Evolutionary conservation across 2,113 vertebrate genomes (phyloP).

Genomic region (Platycercus adscitus): DNA sequence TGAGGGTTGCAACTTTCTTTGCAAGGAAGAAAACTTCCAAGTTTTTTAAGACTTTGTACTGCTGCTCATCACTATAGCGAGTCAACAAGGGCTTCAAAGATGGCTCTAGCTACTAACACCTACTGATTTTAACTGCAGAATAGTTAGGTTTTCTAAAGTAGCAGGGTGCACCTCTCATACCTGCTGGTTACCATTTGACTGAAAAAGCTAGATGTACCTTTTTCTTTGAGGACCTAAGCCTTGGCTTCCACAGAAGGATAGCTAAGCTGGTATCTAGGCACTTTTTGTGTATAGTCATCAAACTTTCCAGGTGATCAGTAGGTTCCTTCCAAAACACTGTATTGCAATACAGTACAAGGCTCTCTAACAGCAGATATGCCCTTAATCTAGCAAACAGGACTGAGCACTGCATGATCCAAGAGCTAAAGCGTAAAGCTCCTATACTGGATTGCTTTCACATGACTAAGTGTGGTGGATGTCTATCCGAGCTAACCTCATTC

Average conservation of each 20-base stretch:
- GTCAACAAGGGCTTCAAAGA: not conserved
- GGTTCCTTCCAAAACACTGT: not conserved
- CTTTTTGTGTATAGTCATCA: not conserved
- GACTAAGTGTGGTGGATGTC: not conserved
- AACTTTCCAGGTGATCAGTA: not conserved
- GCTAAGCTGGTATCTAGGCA: not conserved
- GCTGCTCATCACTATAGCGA: rapidly evolving
- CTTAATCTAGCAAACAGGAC: not conserved
- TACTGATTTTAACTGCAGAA: not conserved
- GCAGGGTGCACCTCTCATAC: not conserved
- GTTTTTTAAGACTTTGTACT: not conserved
- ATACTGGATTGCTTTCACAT: not conserved
- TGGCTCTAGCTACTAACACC: not conserved
- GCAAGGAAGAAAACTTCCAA: not conserved
- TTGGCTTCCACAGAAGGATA: not conserved
- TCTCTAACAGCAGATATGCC: not conserved
- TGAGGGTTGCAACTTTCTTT: not conserved
- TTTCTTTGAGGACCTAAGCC: not conserved
- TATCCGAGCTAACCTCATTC: not conserved
- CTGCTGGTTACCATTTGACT: not conserved
- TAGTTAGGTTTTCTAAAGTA: not conserved
- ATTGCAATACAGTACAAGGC: not conserved
- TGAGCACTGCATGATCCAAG: not conserved
- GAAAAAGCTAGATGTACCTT: not conserved
- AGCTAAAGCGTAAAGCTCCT: not conserved